Evolutionary conservation across 2,797 vertebrate species (phyloP).

Genomic region (Lerista edwardsae): DNA sequence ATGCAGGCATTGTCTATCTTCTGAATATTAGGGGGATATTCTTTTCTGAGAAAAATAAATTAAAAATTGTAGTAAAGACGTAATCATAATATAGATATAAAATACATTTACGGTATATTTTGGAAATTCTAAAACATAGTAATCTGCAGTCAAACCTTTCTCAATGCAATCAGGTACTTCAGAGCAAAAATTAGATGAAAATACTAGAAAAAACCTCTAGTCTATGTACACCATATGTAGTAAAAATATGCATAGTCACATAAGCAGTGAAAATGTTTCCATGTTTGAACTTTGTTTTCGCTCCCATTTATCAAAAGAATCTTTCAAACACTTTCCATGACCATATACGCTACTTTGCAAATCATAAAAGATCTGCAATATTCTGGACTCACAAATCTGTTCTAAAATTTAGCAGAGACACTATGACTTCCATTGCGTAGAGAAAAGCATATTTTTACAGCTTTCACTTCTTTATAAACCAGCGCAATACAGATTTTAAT

Average conservation of each 20-base stretch:
- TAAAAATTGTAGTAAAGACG: slow-evolving; percentile 41
- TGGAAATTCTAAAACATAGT: background rate
- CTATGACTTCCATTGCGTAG: background rate
- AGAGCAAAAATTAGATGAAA: background rate
- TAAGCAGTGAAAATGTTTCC: no score
- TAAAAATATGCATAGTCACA: no score
- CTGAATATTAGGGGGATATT: slow-evolving; percentile 84
- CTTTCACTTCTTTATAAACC: background rate
- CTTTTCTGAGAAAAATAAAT: slow-evolving; percentile 81
- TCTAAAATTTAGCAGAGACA: background rate
- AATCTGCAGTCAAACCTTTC: background rate
- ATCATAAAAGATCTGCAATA: background rate
- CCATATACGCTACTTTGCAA: background rate
- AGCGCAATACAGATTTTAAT: background rate
- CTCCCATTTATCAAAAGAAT: background rate
- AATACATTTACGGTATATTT: background rate
- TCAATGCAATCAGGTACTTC: background rate
- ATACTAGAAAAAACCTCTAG: background rate
- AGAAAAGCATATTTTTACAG: background rate
- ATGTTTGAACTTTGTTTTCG: background rate
- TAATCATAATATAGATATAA: slow-evolving; percentile 34
- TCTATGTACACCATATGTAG: no score
- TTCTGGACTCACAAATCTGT: background rate
- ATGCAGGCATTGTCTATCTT: slow-evolving; percentile 85
- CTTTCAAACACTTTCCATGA: background rate